Percentiles rank a stretch among this genome's conserved stretches.
Conservation (phyloP, 2,113 vertebrate genomes). For the Nothobranchius furzeri region DNA sequence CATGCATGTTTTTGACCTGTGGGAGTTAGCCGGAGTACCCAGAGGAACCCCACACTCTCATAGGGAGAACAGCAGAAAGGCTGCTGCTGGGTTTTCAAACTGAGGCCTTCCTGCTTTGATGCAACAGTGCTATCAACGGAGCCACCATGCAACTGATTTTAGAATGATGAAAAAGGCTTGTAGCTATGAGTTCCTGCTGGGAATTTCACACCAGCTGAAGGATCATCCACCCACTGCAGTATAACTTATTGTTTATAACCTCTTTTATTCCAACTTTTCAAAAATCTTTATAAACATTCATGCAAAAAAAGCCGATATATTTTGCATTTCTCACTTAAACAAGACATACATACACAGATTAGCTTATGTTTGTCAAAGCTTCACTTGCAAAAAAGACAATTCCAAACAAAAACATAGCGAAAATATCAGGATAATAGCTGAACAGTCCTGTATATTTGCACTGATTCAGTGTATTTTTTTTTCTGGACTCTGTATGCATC, state of each 20-base stretch:
- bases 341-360: constrained; percentile 6
- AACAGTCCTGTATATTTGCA: not conserved
- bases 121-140: too few species aligned
- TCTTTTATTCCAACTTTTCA: constrained; percentile 1
- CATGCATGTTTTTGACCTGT: too few species aligned
- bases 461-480: constrained; percentile 21
- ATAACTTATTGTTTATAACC: not conserved
- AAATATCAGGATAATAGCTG: not conserved
- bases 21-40: too few species aligned
- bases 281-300: not conserved
- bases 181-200: not conserved
- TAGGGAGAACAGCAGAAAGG: too few species aligned
- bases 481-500: not conserved
- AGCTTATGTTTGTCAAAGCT: constrained; percentile 1
- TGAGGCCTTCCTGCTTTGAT: too few species aligned
- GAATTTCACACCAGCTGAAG: not conserved
- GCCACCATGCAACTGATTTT: too few species aligned
- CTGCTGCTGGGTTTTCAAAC: too few species aligned
- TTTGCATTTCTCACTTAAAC: constrained; percentile 4
- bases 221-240: not conserved
- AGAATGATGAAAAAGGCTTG: too few species aligned
- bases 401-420: not conserved
- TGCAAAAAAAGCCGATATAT: not conserved
- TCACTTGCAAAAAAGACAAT: not conserved
- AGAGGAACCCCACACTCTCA: too few species aligned